phyloP scores from a whole-genome alignment of 2,888 invertebrate genomes.

The Syrista parreyssii region DNA sequence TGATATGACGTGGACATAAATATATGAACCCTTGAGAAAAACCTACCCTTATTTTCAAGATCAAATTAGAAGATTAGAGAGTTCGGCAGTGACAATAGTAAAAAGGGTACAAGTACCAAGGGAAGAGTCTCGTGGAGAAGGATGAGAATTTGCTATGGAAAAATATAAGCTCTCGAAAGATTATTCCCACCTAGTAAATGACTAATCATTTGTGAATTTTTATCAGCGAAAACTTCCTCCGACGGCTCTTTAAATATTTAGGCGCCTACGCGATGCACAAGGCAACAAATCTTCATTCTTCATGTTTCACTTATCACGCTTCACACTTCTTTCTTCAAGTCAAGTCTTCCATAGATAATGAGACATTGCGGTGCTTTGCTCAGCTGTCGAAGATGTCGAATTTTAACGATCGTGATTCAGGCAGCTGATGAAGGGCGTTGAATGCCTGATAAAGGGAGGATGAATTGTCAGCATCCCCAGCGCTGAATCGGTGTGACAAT shows the following conservation, averaged over 20 bases:
- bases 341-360: neutral
- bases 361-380: conserved; percentile 29
- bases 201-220: neutral
- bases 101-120: neutral
- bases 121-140: neutral
- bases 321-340: neutral
- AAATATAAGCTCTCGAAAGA: neutral
- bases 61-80: neutral
- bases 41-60: neutral
- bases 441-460: conserved; percentile 68
- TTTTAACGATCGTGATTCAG: conserved; percentile 76
- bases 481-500: conserved; percentile 72
- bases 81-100: neutral
- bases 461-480: conserved; percentile 76
- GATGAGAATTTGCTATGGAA: neutral
- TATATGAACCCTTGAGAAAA: neutral
- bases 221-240: neutral
- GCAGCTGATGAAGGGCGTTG: conserved; percentile 69
- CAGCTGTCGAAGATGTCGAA: conserved; percentile 68
- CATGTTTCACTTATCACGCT: neutral
- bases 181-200: neutral
- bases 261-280: neutral
- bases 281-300: neutral
- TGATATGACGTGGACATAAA: neutral
- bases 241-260: neutral